Percentiles rank a stretch among this genome's conserved stretches.
phyloP scores from a whole-genome alignment of 2,113 vertebrate genomes.

The Rostratula benghalensis region DNA sequence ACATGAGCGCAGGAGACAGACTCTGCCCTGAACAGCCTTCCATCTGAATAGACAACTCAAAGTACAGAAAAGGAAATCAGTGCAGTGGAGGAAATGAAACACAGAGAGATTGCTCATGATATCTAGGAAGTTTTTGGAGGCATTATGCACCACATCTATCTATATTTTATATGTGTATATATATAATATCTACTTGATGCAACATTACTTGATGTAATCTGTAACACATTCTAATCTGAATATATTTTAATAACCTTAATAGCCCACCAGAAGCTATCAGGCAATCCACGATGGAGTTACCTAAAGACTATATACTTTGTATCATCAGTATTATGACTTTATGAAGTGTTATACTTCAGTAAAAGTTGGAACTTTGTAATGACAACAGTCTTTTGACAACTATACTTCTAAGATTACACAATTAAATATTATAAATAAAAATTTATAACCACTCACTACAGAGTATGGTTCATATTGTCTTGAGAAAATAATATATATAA shows the following conservation, averaged over 20 bases:
- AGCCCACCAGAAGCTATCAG: neutral
- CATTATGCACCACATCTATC: neutral
- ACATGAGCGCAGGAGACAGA: neutral
- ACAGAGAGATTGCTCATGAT: neutral
- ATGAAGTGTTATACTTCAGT: neutral
- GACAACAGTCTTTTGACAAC: neutral
- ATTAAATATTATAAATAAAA: neutral
- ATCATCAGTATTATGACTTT: neutral
- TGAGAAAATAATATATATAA: fast-evolving
- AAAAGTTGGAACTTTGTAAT: neutral
- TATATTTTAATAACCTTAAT: neutral
- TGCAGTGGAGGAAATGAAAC: neutral
- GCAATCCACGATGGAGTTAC: neutral
- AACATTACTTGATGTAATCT: neutral
- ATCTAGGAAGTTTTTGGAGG: neutral
- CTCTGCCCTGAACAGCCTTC: neutral
- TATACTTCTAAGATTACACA: neutral
- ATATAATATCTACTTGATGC: neutral
- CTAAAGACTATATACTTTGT: neutral
- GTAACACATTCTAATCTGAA: neutral
- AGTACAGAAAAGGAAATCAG: neutral
- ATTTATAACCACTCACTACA: neutral
- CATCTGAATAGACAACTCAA: neutral
- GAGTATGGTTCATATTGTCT: neutral
- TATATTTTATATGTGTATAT: neutral